phyloP scores from a whole-genome alignment of 2,888 invertebrate genomes.

The Aleiodes leptofemur region DNA sequence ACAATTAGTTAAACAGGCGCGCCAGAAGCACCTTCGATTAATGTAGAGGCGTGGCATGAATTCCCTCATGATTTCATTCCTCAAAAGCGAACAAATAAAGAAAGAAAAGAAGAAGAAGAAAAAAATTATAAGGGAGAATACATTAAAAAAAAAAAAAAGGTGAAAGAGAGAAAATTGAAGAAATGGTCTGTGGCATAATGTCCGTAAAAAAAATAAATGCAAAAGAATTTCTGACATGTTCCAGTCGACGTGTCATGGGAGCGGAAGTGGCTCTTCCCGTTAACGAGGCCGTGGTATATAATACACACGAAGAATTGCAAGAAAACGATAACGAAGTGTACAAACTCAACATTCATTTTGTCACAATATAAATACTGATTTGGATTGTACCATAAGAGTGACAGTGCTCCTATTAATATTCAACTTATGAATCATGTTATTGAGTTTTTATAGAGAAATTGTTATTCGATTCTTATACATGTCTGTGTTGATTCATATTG shows the following conservation, averaged over 20 bases:
- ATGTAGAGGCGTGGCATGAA: no score
- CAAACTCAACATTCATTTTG: conserved; percentile 4
- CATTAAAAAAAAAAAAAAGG: background rate
- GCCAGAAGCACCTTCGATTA: no score
- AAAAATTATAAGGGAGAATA: background rate
- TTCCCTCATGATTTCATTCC: no score
- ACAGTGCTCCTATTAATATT: no score
- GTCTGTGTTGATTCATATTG: no score
- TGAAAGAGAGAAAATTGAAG: background rate
- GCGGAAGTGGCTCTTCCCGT: conserved; percentile 39
- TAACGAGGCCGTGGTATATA: conserved; percentile 28
- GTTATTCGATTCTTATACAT: no score
- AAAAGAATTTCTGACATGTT: conserved; percentile 24
- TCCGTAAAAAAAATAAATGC: conserved; percentile 17
- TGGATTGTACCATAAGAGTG: no score
- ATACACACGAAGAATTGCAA: conserved; percentile 22
- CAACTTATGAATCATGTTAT: no score
- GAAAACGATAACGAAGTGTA: conserved; percentile 24
- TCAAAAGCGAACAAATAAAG: no score
- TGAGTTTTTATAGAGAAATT: no score
- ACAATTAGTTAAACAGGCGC: no score
- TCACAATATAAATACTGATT: conserved; percentile 7
- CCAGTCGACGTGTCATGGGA: conserved; percentile 21
- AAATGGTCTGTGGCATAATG: conserved; percentile 9
- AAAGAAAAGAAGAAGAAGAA: no score